These are phyloP conservation scores for Exaiptasia diaphana DNA, from an alignment of 64 coral and sea anemone species.

Conservation along the genomic window DNA sequence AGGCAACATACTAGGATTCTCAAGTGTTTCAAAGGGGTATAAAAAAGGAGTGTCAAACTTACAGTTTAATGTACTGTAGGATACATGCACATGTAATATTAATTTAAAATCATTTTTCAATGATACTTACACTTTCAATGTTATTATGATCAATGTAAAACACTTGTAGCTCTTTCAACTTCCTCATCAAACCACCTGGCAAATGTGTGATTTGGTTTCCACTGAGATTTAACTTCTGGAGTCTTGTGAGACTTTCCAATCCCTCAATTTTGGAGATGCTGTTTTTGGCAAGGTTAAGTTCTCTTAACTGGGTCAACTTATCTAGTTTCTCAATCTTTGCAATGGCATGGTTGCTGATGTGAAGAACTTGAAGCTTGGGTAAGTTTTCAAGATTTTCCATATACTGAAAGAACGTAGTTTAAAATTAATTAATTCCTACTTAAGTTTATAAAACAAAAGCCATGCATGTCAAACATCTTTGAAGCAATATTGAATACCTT, in stretches of 20 bases:
- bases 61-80: too few relatives aligned
- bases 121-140: conserved; percentile 82
- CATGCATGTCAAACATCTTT: neutral
- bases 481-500: conserved; percentile 29
- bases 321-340: conserved; percentile 96
- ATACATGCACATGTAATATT: too few relatives aligned
- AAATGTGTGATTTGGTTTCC: conserved; percentile 73
- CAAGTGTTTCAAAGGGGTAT: neutral
- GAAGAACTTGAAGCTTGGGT: conserved; percentile 58
- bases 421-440: neutral
- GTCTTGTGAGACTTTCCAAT: conserved; percentile 53
- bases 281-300: conserved; percentile 90
- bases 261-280: conserved; percentile 83
- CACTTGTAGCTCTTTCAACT: conserved; percentile 62
- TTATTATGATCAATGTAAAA: conserved; percentile 77
- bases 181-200: conserved; percentile 70
- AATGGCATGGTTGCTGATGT: conserved; percentile 93
- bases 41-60: neutral
- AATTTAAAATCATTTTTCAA: too few relatives aligned
- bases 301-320: conserved; percentile 64
- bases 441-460: neutral
- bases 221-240: conserved; percentile 86
- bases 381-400: conserved; percentile 95
- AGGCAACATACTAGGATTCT: neutral
- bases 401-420: conserved; percentile 42